Evolutionary conservation across 2,888 invertebrate genomes (phyloP), one percentile per base, ranked within the genome.

Genomic region (Tigriopus californicus): DNA sequence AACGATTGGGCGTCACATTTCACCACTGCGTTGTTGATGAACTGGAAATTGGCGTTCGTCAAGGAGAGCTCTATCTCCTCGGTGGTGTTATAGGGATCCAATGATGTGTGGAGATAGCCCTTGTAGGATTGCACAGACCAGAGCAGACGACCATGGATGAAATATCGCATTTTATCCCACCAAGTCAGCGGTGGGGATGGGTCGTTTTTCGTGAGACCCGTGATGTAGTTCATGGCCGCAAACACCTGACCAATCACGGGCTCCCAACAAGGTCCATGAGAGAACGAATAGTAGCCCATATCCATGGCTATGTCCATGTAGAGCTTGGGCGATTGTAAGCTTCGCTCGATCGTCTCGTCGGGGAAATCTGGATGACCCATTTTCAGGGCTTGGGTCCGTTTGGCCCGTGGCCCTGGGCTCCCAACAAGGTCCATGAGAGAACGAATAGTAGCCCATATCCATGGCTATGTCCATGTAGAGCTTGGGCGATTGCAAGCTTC

Each of bases 261-360:
- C 69, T 98, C 98, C 98, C 98, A 98, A 71, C 97, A 97, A 0
- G 97, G 94, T 0, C 98, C 98, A 69, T 98, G 97, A 0, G 95
- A 92, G 70, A 92, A 87, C 68, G 85, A 84, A 69, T 81, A 87
- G 64, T 83, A 82, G 58, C 85, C 82, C 66, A 91, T 80, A 70
- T 92, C 91, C 74, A 90, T 90, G 71, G 90, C 91, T 61, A 98
- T 79, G 72, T 98, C 97, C 73, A 98, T 92, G 74, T 92, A 98
- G 75, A 90, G 95, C 73, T 98, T 98, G 47, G 97, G 75, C 0
- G 94, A 82, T 55, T 90, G 85, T 85, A 98, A 90, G 24, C 44
- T 56, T 8, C 60, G n/a, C 10, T 56, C 47, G 12, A 60, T 42
- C 8, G 18, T 8, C 2, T 46, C 20, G 49, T 49, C 49, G 13